These are phyloP conservation scores for Pasiphila rectangulata DNA, from an alignment of 2,888 invertebrate genomes.

Conservation along the genomic window DNA sequence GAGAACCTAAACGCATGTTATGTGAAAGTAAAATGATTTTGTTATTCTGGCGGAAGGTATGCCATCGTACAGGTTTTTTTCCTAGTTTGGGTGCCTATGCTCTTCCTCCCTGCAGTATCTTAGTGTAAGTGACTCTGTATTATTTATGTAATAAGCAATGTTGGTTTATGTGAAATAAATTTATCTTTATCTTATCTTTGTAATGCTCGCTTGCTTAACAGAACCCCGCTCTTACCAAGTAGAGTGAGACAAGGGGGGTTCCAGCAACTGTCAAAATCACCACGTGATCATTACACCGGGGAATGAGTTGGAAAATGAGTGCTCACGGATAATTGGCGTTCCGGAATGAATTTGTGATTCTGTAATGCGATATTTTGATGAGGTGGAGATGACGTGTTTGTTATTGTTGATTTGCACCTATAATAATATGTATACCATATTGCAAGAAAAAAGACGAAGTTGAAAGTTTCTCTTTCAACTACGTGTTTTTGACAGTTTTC, in stretches of 20 bases:
- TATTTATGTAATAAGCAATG: too few relatives aligned
- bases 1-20: too few relatives aligned
- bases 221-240: constrained; percentile 7
- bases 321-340: constrained; percentile 74
- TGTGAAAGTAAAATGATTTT: too few relatives aligned
- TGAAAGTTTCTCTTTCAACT: neutral
- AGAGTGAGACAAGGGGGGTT: constrained; percentile 35
- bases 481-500: too few relatives aligned
- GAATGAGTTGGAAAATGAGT: constrained; percentile 77
- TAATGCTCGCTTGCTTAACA: neutral
- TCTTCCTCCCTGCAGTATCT: neutral
- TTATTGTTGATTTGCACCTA: constrained; percentile 16
- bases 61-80: too few relatives aligned
- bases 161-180: too few relatives aligned
- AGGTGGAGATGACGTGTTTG: constrained; percentile 60
- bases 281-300: constrained; percentile 77
- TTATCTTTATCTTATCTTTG: too few relatives aligned
- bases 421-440: too few relatives aligned
- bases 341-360: constrained; percentile 73
- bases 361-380: constrained; percentile 78
- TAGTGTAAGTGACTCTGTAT: too few relatives aligned
- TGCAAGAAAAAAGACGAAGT: too few relatives aligned
- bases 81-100: too few relatives aligned
- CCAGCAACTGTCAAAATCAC: constrained; percentile 76
- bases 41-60: too few relatives aligned